A percentile compares a stretch with the other conserved stretches of the same genome.
Conservation (phyloP, 2,888 invertebrate genomes). For the Cerastoderma edule region DNA sequence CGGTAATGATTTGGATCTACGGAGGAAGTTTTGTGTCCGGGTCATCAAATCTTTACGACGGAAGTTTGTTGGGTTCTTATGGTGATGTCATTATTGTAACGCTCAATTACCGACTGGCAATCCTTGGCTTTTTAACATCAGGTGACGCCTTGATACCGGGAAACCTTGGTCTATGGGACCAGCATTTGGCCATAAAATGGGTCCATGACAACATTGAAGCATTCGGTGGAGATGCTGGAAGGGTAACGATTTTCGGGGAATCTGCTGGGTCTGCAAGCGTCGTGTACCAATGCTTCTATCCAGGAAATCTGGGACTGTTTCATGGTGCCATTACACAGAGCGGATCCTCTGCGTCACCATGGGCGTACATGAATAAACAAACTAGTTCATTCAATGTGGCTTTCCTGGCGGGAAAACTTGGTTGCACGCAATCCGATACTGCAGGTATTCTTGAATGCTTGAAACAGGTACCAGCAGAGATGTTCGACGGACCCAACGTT, state of each 20-base stretch:
- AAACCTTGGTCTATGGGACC: constrained; percentile 11
- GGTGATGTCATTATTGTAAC: constrained; percentile 9
- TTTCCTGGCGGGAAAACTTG: no score
- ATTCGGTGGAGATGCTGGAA: constrained; percentile 1
- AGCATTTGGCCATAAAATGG: constrained; percentile 10
- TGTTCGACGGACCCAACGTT: no score
- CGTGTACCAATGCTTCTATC: neutral
- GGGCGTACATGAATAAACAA: no score
- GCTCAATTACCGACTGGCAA: neutral
- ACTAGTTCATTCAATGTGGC: no score
- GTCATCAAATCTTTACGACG: neutral
- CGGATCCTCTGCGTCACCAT: no score
- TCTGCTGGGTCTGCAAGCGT: neutral
- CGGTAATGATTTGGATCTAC: constrained; percentile 4
- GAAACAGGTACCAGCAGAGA: no score
- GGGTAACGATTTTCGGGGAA: constrained; percentile 1
- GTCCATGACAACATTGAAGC: neutral
- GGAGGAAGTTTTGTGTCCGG: constrained; percentile 1
- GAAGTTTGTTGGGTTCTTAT: neutral
- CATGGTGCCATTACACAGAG: neutral
- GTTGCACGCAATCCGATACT: no score
- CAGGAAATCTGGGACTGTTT: neutral
- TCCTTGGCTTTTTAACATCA: neutral
- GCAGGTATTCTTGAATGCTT: no score
- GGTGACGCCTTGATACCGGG: neutral